Base-by-base conservation (phyloP, 2,797 vertebrate genomes). In the Sphaeramia orbicularis region DNA sequence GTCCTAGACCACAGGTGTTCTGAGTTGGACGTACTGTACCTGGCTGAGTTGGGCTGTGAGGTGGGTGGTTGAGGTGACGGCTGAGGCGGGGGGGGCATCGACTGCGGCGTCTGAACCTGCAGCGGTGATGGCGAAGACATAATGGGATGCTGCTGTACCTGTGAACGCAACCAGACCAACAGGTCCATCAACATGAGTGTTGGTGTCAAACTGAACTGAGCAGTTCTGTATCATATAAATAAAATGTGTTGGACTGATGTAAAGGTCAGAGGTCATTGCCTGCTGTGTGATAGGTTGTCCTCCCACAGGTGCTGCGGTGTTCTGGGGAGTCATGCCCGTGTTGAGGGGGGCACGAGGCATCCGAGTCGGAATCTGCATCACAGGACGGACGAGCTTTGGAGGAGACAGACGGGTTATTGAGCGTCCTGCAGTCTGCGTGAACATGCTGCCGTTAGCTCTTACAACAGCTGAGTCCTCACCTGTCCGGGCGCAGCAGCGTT, bases 71-170 rank as follows among this genome's bases (percentile, higher is more conserved):
- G 98, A 0, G 97, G 97, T 0, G 97, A 98, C 0, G 97, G 98
- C 87, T 97, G 96, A 0, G 97, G 96, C 0, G 97, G 98, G 0
- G 97, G 98, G 0, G 96, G 96, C 98, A 98, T 98, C 0, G 96
- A 92, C 58, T 96, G 97, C 0, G 96, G 96, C 0, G 96, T 96
- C 79, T 94, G 95, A 13, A 94, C 96, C 84, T 97, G 97, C 58
- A 95, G 95, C 0, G 96, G 96, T 11, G 98, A 99, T 0, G 97
- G 96, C 0, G 97, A 98, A 1, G 97, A 97, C 94, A 98, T 96
- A 94, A 96, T 95, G 0, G 78, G 16, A 87, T 91, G 78, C 93
- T 93, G 74, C 84, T 91, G 95, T 16, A 94, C 94, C 96, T 97
- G 88, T 6, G 16, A 53, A 35, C 21, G 13, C 41, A 63, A 27